phyloP scores from a whole-genome alignment of 2,888 invertebrate species.

The Octodonta nipae region DNA sequence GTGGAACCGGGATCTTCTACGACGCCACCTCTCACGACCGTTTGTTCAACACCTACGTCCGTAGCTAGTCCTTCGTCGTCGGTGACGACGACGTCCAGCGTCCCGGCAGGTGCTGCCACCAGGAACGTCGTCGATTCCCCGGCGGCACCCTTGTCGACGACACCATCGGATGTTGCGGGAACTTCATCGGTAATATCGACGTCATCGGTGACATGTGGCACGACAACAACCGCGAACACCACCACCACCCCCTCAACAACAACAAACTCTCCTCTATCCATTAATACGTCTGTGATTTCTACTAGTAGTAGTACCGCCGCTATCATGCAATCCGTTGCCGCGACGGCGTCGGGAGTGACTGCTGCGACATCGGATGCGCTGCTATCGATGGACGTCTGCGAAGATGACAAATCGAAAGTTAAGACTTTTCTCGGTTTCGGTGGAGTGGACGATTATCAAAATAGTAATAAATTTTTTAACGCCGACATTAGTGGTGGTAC shows the following conservation, averaged over 20 bases:
- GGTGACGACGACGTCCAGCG: constrained; percentile 22
- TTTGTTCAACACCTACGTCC: neutral
- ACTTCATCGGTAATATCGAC: constrained; percentile 10
- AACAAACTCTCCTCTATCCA: constrained; percentile 9
- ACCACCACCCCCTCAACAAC: constrained; percentile 8
- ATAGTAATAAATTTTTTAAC: too few relatives aligned
- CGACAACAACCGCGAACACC: constrained; percentile 9
- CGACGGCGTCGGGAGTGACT: constrained; percentile 17
- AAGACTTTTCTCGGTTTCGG: neutral
- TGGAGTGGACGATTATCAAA: neutral
- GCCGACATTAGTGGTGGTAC: too few relatives aligned
- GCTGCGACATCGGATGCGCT: constrained; percentile 9
- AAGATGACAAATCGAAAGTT: constrained; percentile 8
- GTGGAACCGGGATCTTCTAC: neutral
- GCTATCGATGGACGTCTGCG: constrained; percentile 4
- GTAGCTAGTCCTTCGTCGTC: neutral
- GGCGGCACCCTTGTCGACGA: constrained; percentile 7
- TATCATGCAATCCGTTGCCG: constrained; percentile 23
- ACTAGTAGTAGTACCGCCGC: constrained; percentile 12
- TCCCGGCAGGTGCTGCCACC: constrained; percentile 20
- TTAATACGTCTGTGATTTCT: constrained; percentile 17
- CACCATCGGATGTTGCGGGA: constrained; percentile 10
- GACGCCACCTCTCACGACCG: neutral
- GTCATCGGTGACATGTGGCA: constrained; percentile 5
- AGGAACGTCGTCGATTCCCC: constrained; percentile 17